Percentiles rank a stretch among this genome's conserved stretches.
phyloP scores from a whole-genome alignment of 2,888 invertebrate genomes.

The Rotaria magnacalcarata region DNA sequence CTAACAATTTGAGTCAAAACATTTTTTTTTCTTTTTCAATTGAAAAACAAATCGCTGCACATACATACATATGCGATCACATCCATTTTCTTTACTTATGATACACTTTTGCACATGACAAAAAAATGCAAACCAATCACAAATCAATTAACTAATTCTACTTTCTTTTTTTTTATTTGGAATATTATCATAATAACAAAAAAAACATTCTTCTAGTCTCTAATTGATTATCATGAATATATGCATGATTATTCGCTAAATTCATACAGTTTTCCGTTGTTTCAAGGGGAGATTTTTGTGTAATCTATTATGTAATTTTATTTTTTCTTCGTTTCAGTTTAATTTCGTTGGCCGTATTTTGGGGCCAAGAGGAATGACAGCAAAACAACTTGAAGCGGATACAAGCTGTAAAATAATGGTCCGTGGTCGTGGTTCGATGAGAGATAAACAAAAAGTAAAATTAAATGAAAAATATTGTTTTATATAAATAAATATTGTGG shows the following conservation, averaged over 20 bases:
- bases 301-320: background rate
- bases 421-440: constrained; percentile 96
- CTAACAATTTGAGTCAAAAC: background rate
- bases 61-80: background rate
- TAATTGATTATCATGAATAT: too few species aligned
- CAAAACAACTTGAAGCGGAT: constrained; percentile 98
- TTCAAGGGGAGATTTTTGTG: background rate
- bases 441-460: constrained; percentile 85
- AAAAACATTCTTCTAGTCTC: background rate
- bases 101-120: background rate
- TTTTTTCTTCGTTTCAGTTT: constrained; percentile 70
- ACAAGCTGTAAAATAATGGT: constrained; percentile 99
- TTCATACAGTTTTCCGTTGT: background rate
- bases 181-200: background rate
- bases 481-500: too few species aligned
- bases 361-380: constrained; percentile 98
- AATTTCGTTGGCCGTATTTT: constrained; percentile 99
- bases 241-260: background rate
- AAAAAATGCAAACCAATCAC: background rate
- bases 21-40: background rate
- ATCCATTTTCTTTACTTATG: background rate
- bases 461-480: too few species aligned
- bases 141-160: background rate
- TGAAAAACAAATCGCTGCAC: background rate
- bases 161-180: background rate